These are phyloP conservation scores for Tetramorium alpestre DNA, from an alignment of 1,140 invertebrate genomes.

Conservation along the genomic window DNA sequence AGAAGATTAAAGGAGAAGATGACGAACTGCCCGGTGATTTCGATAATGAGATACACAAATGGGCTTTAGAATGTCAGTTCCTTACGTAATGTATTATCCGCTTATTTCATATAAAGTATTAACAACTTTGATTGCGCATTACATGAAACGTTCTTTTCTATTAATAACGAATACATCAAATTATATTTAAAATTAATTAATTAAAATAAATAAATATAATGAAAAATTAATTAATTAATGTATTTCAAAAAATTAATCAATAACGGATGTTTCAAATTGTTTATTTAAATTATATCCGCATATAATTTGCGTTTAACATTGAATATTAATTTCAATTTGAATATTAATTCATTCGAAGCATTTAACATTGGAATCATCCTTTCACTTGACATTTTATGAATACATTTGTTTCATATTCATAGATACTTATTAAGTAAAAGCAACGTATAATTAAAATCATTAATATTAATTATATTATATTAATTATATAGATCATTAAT, in stretches of 20 bases:
- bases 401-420: neutral
- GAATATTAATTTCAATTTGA: neutral
- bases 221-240: too few species aligned
- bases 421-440: neutral
- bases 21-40: conserved; percentile 91
- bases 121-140: neutral
- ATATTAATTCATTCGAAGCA: neutral
- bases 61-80: conserved; percentile 95
- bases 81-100: neutral
- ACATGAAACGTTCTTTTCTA: neutral
- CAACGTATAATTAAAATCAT: too few species aligned
- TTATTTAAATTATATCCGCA: neutral
- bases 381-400: neutral
- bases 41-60: conserved; percentile 94
- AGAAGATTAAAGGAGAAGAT: conserved; percentile 88
- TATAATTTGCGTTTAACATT: neutral
- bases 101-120: neutral
- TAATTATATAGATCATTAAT: too few species aligned
- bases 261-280: neutral
- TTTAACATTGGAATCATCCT: neutral
- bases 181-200: neutral
- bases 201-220: too few species aligned
- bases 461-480: neutral
- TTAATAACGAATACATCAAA: neutral
- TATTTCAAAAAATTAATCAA: too few species aligned